Conservation (phyloP, 1,140 invertebrate genomes). For the Cherax destructor region DNA sequence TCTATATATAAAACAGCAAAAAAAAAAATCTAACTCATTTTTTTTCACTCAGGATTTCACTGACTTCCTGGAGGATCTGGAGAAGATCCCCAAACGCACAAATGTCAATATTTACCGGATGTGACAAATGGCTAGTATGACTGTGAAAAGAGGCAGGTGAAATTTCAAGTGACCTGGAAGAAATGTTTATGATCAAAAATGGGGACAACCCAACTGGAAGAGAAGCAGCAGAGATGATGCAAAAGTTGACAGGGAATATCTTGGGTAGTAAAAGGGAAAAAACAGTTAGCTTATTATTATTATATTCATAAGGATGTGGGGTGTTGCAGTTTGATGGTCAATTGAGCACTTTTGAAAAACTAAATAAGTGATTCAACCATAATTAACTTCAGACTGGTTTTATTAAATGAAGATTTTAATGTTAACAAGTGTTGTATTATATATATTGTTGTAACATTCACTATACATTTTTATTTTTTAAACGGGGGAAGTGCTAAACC, state of each 20-base stretch:
- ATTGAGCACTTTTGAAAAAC: no score
- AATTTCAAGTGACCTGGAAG: conserved; percentile 88
- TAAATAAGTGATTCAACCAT: no score
- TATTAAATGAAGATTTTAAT: no score
- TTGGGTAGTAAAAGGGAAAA: no score
- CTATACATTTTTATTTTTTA: no score
- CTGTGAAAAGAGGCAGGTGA: conserved; percentile 83
- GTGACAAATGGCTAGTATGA: conserved; percentile 77
- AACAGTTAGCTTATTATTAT: background rate
- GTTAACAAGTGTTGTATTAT: no score
- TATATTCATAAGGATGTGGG: background rate
- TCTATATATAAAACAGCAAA: no score
- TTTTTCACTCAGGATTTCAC: conserved; percentile 82
- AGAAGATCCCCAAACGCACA: conserved; percentile 94
- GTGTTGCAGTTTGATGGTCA: no score
- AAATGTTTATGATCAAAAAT: conserved; percentile 95
- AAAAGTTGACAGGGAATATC: background rate
- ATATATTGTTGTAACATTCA: no score
- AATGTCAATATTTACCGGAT: conserved; percentile 97
- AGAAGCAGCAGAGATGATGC: conserved; percentile 35
- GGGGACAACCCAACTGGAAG: conserved; percentile 79
- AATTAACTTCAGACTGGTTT: no score
- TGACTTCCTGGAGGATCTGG: conserved; percentile 97
- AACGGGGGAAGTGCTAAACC: no score
- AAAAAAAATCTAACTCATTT: background rate